Evolutionary conservation across 2,888 invertebrate species (phyloP), one percentile per base, ranked within the genome.

Genomic region (Drepana falcataria): DNA sequence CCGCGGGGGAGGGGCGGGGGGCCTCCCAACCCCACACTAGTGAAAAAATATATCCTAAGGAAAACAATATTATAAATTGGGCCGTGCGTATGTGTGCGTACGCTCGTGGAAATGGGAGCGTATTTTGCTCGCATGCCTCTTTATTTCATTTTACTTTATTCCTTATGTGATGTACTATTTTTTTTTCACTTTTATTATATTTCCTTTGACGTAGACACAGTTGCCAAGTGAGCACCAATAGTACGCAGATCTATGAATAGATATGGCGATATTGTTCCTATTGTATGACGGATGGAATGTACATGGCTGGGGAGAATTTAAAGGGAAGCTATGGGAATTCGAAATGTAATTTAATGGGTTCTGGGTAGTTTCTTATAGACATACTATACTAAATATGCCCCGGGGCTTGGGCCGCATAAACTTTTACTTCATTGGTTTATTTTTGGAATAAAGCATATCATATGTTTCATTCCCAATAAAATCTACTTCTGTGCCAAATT

Each of bases 1-100:
- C 63, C 64, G 58, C 62, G 69, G 56, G 60, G 59, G 64, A 61
- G 57, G 62, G 53, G 60, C 53, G 63, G 55, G 55, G 62, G 60
- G 55, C 66, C 62, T 56, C 64, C 70, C 73, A 61, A 59, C 75
- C 75, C 79, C 78, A 81, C 79, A 83, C 90, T 91, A 90, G 87
- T 90, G 90, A 89, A 91, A 91, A 91, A 91, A 91, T 89, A 90
- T 89, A 89, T 88, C 88, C 85, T 65, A 79, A 87, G 86, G 90
- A 90, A 91, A 91, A 91, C 90, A 91, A 91, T 91, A 91, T 91
- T 91, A 91, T 91, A 91, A 91, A 91, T 91, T 90, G 90, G 86
- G 83, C 74, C 63, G 51, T 66, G 59, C 66, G 73, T 64, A 67
- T 76, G 80, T 83, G 81, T 83, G 85, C 75, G 79, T 64, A 58